Evolutionary conservation across 2,888 invertebrate species (phyloP).

Genomic region (Acheta domesticus): DNA sequence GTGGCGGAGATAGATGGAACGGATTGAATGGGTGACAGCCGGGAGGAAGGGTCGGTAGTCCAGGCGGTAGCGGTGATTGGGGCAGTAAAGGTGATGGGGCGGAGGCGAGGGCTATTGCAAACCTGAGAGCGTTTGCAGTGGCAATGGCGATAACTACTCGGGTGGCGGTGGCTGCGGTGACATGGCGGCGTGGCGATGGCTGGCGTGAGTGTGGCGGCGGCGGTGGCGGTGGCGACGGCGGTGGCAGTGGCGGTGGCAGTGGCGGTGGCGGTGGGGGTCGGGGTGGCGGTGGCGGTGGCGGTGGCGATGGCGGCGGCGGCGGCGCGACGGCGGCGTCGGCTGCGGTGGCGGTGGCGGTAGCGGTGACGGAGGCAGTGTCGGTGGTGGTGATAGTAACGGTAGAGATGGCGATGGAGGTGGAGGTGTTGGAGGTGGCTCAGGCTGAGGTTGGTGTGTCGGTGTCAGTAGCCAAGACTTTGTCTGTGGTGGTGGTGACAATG

Average conservation of each 20-base stretch:
- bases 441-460: no score
- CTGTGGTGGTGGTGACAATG: no score
- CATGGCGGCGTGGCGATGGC: not conserved
- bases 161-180: no score
- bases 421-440: no score
- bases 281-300: not conserved
- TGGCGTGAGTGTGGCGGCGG: not conserved
- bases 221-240: not conserved
- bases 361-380: not conserved
- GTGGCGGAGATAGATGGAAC: no score
- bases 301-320: not conserved
- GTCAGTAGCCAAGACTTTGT: no score
- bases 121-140: not conserved
- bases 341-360: not conserved
- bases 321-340: not conserved
- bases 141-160: no score
- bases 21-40: no score
- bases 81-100: not conserved
- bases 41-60: not conserved
- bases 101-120: not conserved
- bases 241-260: not conserved
- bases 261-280: not conserved
- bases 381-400: no score
- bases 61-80: not conserved
- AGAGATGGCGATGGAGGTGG: not conserved